These are phyloP conservation scores for Dreissena polymorpha DNA, from an alignment of 1,140 invertebrate species.

Conservation along the genomic window DNA sequence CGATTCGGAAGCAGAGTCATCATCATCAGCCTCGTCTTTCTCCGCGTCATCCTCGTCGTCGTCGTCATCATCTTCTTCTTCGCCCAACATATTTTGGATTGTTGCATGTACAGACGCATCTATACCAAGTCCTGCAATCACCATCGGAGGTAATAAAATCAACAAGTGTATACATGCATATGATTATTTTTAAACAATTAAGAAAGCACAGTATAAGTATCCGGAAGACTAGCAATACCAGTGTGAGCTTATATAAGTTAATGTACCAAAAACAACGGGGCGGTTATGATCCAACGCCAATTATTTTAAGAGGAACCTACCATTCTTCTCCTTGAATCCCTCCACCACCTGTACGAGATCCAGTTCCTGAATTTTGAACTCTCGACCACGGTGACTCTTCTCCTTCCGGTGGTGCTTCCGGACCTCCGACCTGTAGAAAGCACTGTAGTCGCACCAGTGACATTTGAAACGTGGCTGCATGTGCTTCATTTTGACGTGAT, in stretches of 20 bases:
- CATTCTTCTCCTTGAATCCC: constrained; percentile 24
- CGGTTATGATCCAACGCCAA: too few species aligned
- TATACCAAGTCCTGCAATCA: too few species aligned
- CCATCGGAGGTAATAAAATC: too few species aligned
- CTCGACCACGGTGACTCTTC: constrained; percentile 12
- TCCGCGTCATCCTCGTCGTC: constrained; percentile 22
- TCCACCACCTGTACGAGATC: constrained; percentile 40
- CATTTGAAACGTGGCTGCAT: constrained; percentile 56
- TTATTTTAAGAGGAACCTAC: neutral
- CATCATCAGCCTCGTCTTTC: neutral
- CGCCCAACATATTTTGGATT: neutral
- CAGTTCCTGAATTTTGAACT: constrained; percentile 47
- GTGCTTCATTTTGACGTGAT: constrained; percentile 54
- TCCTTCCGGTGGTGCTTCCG: constrained; percentile 55
- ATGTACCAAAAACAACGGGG: too few species aligned
- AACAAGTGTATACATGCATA: too few species aligned
- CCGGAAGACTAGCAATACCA: too few species aligned
- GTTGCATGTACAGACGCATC: too few species aligned
- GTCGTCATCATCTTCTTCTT: constrained; percentile 33
- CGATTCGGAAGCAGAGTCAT: neutral
- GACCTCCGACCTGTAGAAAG: constrained; percentile 51
- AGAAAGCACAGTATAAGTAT: too few species aligned
- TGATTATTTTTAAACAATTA: too few species aligned
- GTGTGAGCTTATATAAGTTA: too few species aligned
- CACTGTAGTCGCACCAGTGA: constrained; percentile 49